Evolutionary conservation across 2,797 vertebrate species (phyloP).

Genomic region (Takifugu ocellatus): DNA sequence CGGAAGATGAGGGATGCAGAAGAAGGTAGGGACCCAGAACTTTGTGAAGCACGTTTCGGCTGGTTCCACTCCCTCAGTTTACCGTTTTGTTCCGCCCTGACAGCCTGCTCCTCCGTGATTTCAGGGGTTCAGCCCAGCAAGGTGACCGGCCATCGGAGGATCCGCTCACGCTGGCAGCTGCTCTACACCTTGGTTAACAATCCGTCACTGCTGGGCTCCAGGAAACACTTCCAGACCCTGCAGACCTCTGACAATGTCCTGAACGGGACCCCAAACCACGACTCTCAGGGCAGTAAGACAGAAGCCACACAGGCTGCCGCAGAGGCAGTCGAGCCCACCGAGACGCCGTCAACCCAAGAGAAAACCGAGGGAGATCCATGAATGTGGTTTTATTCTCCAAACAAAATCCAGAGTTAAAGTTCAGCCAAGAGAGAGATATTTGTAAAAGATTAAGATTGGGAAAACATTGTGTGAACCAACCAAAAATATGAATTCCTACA

Average conservation of each 20-base stretch:
- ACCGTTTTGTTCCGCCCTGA: constrained; percentile 26
- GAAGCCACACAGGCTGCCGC: constrained; percentile 21
- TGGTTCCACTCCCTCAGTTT: constrained; percentile 1
- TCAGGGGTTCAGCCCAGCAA: constrained; percentile 81
- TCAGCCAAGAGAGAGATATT: too few relatives aligned
- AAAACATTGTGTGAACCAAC: too few relatives aligned
- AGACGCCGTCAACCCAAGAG: constrained; percentile 22
- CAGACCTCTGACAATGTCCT: constrained; percentile 62
- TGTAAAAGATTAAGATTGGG: too few relatives aligned
- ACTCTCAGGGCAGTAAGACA: constrained; percentile 51
- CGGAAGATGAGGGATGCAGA: constrained; percentile 72
- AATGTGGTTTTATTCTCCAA: too few relatives aligned
- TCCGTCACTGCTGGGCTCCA: constrained; percentile 81
- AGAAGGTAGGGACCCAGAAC: constrained; percentile 78
- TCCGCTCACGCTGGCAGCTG: constrained; percentile 81
- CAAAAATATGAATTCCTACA: too few relatives aligned
- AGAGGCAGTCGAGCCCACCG: constrained; percentile 15
- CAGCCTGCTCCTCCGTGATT: constrained; percentile 31
- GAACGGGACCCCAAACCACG: constrained; percentile 67
- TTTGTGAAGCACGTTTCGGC: too few relatives aligned
- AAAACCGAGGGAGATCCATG: constrained; percentile 29
- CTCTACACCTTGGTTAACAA: constrained; percentile 91
- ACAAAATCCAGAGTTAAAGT: too few relatives aligned
- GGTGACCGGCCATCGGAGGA: constrained; percentile 44
- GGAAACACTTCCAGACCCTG: constrained; percentile 80